Evolutionary conservation across 2,888 invertebrate species (phyloP), one percentile per base, ranked within the genome.

Genomic region (Nipponacmea schrenckii): DNA sequence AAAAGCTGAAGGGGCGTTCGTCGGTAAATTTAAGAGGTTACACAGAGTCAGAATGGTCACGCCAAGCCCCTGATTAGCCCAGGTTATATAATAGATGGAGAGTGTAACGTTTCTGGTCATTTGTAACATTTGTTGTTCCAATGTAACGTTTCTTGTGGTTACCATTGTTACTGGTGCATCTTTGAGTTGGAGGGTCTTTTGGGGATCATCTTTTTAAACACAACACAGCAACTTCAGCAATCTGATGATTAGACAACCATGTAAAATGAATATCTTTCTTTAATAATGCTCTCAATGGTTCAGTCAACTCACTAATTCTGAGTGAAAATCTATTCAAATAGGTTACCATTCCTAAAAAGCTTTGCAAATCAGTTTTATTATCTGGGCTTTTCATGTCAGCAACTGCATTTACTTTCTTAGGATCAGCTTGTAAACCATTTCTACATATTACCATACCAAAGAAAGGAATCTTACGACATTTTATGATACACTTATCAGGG

Each of bases 271-370:
- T 48, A 27, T 77, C 72, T 27, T 71, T 70, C 64, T 75, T 77
- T 12, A 74, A 45, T 0, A 79, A 66, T n/a, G 72, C 74, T 56
- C 71, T 7, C 3, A 76, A 64, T 39, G 62, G 56, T 27, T 66
- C 26, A 2, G 73, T 50, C n/a, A 63, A 27, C 0, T 65, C 46
- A 45, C 65, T 66, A 15, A n/a, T n/a, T n/a, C n/a, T n/a, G n/a
- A n/a, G n/a, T n/a, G n/a, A n/a, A n/a, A 15, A 77, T 69, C 48
- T 73, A 1, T 64, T 65, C 14, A 75, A 67, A 45, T 76, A 77
- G 12, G 64, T 74, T 27, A 76, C 15, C 31, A 71, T 50, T 3
- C 76, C 76, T 0, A 78, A 46, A 56, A 75, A 74, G 17, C 64
- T 48, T 26, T 78, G 74, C 26, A 77, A 26, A 26, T 75, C 75